Evolutionary conservation across 2,797 vertebrate species (phyloP), one percentile per base, ranked within the genome.

Genomic region (Manis javanica): DNA sequence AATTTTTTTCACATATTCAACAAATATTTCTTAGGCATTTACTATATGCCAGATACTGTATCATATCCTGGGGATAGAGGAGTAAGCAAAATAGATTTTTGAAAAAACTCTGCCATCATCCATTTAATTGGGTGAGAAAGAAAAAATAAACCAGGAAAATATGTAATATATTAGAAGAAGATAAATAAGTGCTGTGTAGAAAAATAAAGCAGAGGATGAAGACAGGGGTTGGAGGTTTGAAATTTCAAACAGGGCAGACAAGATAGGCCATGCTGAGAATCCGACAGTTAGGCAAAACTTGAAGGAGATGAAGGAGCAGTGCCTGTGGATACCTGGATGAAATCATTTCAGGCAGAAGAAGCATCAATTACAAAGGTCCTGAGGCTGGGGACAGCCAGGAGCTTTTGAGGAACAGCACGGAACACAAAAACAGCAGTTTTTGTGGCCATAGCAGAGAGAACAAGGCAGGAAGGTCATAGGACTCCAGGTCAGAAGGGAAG

Each of bases 101-200:
- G 39, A 71, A 68, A n/a, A 49, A 81, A 34, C 31, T 79, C 86
- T 94, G 66, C 31, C 34, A 68, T 61, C 39, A 87, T 37, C 11
- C 34, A 68, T 86, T 61, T 61, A 81, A 31, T 46, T 75, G 11
- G 18, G 1, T 64, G 31, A 81, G 42, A 59, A 57, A 90, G 39
- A 81, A 74, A 78, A 74, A 88, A 77, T 59, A 93, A 77, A 69
- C 63, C 42, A 71, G 81, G 46, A 69, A 82, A 68, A 82, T 55
- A 61, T 26, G 1, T 59, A 31, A 34, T 55, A 59, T 51, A 75
- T 82, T 53, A 68, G 39, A 42, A 93, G 42, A 68, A 19, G 24
- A 26, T 53, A 86, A 61, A 5, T 77, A 69, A 86, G 42, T 74
- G 34, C 74, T 68, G 34, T 19, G 29, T 29, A 66, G 39, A 90